A percentile compares a stretch with the other conserved stretches of the same genome.
Evolutionary conservation across 2,888 invertebrate species (phyloP).

Genomic region (Cerceris rybyensis): DNA sequence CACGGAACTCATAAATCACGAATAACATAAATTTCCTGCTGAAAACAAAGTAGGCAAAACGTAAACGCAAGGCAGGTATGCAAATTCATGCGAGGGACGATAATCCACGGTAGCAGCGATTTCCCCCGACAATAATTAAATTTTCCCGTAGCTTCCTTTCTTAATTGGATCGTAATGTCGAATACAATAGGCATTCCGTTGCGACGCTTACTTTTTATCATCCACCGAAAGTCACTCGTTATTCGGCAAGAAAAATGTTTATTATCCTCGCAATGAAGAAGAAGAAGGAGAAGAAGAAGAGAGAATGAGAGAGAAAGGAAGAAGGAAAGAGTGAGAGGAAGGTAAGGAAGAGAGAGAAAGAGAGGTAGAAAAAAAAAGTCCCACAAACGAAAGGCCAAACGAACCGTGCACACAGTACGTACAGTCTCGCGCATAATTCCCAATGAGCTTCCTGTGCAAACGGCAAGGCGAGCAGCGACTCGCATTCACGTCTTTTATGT

Average conservation of each 20-base stretch:
- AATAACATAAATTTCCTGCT: neutral
- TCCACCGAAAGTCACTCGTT: conserved; percentile 39
- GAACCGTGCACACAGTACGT: conserved; percentile 53
- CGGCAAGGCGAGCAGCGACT: conserved; percentile 29
- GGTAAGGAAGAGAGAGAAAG: neutral
- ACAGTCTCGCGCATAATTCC: conserved; percentile 56
- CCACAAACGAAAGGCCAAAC: conserved; percentile 61
- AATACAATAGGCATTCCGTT: neutral
- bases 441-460: conserved; percentile 29
- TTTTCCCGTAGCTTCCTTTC: conserved; percentile 1
- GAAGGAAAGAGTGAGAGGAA: conserved; percentile 13
- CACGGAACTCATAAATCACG: neutral
- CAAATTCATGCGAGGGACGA: conserved; percentile 5
- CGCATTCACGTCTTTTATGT: conserved; percentile 32
- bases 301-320: conserved; percentile 11
- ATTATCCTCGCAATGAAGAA: conserved; percentile 33
- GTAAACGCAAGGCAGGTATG: neutral
- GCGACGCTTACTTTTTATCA: conserved; percentile 1
- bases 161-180: conserved; percentile 1
- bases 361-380: conserved; percentile 40
- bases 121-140: conserved; percentile 7
- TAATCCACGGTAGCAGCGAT: neutral
- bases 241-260: conserved; percentile 52
- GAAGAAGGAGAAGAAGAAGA: neutral
- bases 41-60: neutral